A percentile compares a stretch with the other conserved stretches of the same genome.
Evolutionary conservation across 2,888 invertebrate species (phyloP).

Genomic region (Cloeon dipterum): DNA sequence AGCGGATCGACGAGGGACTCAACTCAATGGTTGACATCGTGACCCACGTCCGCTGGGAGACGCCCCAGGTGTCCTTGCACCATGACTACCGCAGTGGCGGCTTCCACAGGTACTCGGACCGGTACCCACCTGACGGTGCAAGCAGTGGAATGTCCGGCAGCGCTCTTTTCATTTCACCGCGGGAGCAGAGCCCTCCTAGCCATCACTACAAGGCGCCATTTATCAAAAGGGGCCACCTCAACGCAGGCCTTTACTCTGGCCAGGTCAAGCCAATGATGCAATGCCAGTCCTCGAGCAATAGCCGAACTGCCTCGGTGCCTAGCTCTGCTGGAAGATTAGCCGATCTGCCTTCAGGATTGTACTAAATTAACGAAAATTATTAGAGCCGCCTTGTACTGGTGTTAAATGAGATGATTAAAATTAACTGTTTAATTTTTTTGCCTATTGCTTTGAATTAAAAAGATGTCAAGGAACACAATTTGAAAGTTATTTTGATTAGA

Average conservation of each 20-base stretch:
- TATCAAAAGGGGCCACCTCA: conserved; percentile 33
- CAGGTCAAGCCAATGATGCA: conserved; percentile 12
- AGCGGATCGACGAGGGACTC: conserved; percentile 49
- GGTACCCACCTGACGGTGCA: conserved; percentile 9
- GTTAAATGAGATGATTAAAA: no score
- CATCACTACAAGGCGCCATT: conserved; percentile 11
- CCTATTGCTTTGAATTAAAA: no score
- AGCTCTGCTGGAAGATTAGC: conserved; percentile 11
- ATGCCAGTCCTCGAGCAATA: background rate
- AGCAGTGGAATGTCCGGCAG: conserved; percentile 1
- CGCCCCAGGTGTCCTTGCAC: background rate
- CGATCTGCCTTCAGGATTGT: conserved; percentile 13
- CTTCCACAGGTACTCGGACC: background rate
- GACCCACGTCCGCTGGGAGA: background rate
- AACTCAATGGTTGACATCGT: conserved; percentile 50
- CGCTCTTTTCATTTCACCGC: background rate
- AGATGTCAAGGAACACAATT: no score
- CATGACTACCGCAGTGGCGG: background rate
- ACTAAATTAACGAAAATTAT: conserved; percentile 8
- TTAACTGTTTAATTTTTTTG: no score
- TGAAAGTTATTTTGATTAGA: no score
- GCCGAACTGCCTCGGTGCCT: background rate
- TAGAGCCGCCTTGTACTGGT: no score
- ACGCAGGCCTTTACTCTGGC: conserved; percentile 40
- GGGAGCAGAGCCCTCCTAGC: background rate